phyloP scores from a whole-genome alignment of 2,797 vertebrate species.

The Pseudochirops cupreus region DNA sequence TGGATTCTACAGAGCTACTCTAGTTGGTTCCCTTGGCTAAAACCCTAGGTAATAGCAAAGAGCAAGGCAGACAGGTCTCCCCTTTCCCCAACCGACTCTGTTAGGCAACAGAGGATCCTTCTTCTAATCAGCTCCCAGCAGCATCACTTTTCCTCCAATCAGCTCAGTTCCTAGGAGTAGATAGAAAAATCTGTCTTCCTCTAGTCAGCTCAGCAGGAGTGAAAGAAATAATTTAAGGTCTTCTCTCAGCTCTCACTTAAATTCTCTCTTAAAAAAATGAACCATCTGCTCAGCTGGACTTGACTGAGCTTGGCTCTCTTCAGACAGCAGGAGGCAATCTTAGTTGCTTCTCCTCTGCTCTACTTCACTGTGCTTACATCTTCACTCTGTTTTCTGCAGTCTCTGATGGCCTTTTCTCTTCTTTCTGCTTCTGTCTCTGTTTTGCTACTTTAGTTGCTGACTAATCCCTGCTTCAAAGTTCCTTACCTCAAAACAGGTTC shows the following conservation, averaged over 20 bases:
- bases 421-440: not conserved
- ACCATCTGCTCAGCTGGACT: not conserved
- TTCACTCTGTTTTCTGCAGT: not conserved
- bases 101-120: not conserved
- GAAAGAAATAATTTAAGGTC: not conserved
- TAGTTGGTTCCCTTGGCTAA: not conserved
- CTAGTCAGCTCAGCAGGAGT: not conserved
- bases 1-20: not conserved
- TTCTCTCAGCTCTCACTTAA: not conserved
- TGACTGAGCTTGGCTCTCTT: not conserved
- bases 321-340: not conserved
- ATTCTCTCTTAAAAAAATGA: not conserved
- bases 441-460: not conserved
- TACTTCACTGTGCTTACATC: not conserved
- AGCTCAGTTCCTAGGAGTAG: not conserved
- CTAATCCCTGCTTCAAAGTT: not conserved
- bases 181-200: not conserved
- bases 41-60: not conserved
- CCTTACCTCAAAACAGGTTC: not conserved
- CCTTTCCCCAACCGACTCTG: not conserved
- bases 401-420: not conserved
- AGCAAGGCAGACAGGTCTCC: not conserved
- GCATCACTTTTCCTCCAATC: not conserved
- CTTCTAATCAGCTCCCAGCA: not conserved
- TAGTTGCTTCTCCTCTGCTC: not conserved